Evolutionary conservation across 2,113 vertebrate genomes (phyloP), one percentile per base, ranked within the genome.

Genomic region (Procavia capensis): DNA sequence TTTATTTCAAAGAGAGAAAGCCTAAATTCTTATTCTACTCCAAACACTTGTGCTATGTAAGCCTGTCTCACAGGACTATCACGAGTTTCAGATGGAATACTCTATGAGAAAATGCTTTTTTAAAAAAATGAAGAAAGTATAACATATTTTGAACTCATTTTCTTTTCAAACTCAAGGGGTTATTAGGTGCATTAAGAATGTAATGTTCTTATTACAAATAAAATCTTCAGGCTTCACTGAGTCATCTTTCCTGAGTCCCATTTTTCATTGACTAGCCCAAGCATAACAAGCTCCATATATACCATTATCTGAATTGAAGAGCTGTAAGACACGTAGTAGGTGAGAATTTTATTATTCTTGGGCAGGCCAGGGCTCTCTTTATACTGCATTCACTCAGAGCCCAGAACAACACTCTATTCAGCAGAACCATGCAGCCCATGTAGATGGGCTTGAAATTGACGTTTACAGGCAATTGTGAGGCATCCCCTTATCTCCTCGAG

Each of bases 191-290:
- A 90, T 84, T 85, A 93, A 90, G 54, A 84, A 72, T 19, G 24
- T 11, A 66, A 85, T 13, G 41, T 64, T 89, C 43, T 86, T 78
- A n/a, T 72, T 75, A 45, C 36, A 90, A 90, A 88, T 70, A 79
- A 57, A 79, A 61, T 88, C 82, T 88, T 90, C 47, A 64, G 64
- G 63, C 83, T 88, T 34, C 43, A 14, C 57, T 25, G 43, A n/a
- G n/a, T 93, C 41, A 61, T 78, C 29, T 96, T 91, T 75, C 61
- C 3, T 7, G 87, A 89, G 95, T 68, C 45, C 88, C 85, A 50
- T 79, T 93, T 93, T 76, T 93, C 88, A 88, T 3, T 29, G 43
- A 90, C 1, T 1, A 74, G 50, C 54, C 61, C 70, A 72, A 85
- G 45, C 39, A 5, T 68, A 82, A 70, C n/a, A 47, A 88, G 39